Conservation (phyloP, 2,888 invertebrate genomes). For the Rotaria macrura region DNA sequence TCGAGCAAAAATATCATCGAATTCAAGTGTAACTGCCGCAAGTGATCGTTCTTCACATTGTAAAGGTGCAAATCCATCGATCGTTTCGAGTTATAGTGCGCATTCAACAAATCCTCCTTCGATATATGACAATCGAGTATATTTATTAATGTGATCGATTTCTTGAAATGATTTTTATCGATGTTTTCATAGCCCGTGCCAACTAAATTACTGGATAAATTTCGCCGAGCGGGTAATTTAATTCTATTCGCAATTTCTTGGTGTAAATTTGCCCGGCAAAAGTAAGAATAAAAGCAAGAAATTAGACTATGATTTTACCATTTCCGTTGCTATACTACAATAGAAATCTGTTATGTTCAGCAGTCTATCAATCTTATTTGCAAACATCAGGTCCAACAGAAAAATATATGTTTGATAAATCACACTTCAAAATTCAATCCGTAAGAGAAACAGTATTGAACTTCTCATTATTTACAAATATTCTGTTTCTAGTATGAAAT, state of each 20-base stretch:
- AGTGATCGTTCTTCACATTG: neutral
- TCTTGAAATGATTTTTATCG: neutral
- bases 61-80: neutral
- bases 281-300: neutral
- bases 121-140: neutral
- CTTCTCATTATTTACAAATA: no score
- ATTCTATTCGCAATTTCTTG: neutral
- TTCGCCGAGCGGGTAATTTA: neutral
- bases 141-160: neutral
- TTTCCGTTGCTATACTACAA: neutral
- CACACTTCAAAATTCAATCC: neutral
- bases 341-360: neutral
- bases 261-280: neutral
- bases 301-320: neutral
- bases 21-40: no score
- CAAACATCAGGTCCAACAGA: neutral
- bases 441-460: neutral
- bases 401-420: neutral
- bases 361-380: neutral
- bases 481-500: neutral
- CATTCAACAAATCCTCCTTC: neutral
- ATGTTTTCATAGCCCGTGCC: neutral
- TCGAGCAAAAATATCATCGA: neutral
- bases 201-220: neutral
- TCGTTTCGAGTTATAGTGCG: neutral